Conservation (phyloP, 2,797 vertebrate genomes). For the Karalla daura region DNA sequence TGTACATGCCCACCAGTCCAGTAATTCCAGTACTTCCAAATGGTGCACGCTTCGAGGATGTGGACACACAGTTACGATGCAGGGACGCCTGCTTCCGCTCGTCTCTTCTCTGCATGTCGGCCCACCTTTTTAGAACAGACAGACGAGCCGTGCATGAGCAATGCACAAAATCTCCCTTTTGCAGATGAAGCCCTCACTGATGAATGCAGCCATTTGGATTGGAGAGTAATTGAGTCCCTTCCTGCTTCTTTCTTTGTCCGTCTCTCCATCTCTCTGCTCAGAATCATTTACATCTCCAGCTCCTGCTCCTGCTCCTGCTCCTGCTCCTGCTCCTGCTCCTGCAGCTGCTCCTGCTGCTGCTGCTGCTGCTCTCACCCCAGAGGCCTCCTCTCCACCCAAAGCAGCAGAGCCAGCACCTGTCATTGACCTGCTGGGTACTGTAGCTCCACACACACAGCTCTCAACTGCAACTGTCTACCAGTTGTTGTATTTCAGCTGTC, state of each 20-base stretch:
- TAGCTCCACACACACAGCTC: constrained; percentile 3
- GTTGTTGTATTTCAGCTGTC: not conserved
- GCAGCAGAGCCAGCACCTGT: constrained; percentile 89
- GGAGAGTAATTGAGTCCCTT: constrained; percentile 12
- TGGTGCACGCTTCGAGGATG: constrained; percentile 60
- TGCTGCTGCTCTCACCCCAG: constrained; percentile 80
- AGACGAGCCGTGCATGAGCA: constrained; percentile 8
- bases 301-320: constrained; percentile 76
- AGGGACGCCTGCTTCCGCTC: constrained; percentile 43
- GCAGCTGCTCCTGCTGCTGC: constrained; percentile 74
- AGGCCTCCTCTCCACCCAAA: constrained; percentile 90
- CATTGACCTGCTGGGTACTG: constrained; percentile 95
- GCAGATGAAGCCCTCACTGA: constrained; percentile 5
- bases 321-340: constrained; percentile 73
- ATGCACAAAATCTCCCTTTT: constrained; percentile 8
- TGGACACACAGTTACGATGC: constrained; percentile 59
- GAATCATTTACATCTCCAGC: constrained; percentile 87
- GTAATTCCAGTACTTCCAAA: constrained; percentile 24
- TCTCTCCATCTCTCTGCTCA: constrained; percentile 69
- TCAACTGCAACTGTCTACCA: not conserved
- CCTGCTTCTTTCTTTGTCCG: constrained; percentile 19
- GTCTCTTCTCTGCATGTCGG: constrained; percentile 47
- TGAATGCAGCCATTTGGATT: constrained; percentile 2
- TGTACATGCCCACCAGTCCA: constrained; percentile 46
- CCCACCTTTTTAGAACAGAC: constrained; percentile 27